Percentiles rank a stretch among this genome's conserved stretches.
These are phyloP conservation scores for Aurelia sp. DNA, from an alignment of 30 jellyfish, hydroid and myxozoan species.

Conservation along the genomic window DNA sequence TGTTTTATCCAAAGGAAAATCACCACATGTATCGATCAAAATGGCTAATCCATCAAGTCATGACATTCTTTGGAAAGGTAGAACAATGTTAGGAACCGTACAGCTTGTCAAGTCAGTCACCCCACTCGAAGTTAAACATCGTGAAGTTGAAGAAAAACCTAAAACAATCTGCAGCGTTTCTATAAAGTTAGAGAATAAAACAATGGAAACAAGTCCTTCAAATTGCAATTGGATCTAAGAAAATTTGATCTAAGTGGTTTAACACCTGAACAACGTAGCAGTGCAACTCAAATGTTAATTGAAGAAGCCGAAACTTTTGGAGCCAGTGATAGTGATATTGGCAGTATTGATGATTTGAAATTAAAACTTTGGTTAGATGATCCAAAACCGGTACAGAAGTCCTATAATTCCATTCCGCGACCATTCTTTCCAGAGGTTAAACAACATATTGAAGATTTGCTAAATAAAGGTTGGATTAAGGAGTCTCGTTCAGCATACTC, in stretches of 20 bases:
- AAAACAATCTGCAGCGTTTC: no score
- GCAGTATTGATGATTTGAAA: slow-evolving; percentile 16
- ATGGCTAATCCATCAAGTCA: background rate
- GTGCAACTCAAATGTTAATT: slow-evolving; percentile 5
- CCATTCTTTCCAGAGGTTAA: slow-evolving; percentile 19
- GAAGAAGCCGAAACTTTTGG: slow-evolving; percentile 14
- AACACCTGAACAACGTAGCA: slow-evolving; percentile 5
- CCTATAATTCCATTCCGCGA: slow-evolving; percentile 29
- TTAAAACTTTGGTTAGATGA: slow-evolving; percentile 13
- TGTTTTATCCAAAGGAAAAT: slow-evolving; percentile 6
- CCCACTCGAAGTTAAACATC: slow-evolving; percentile 7
- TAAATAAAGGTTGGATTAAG: slow-evolving; percentile 43
- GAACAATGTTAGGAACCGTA: slow-evolving; percentile 14
- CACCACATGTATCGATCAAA: slow-evolving; percentile 2
- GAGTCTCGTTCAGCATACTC: no score
- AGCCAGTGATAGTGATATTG: slow-evolving; percentile 20
- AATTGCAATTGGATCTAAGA: background rate
- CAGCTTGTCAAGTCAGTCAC: slow-evolving; percentile 17
- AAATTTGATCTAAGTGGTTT: slow-evolving; percentile 14
- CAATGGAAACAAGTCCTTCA: no score
- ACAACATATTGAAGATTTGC: slow-evolving; percentile 33
- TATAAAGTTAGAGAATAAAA: no score
- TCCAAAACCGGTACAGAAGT: slow-evolving; percentile 43
- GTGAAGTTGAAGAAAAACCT: background rate
- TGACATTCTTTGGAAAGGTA: background rate